These are phyloP conservation scores for Amiota mariae DNA, from an alignment of 2,888 invertebrate species.

Conservation along the genomic window DNA sequence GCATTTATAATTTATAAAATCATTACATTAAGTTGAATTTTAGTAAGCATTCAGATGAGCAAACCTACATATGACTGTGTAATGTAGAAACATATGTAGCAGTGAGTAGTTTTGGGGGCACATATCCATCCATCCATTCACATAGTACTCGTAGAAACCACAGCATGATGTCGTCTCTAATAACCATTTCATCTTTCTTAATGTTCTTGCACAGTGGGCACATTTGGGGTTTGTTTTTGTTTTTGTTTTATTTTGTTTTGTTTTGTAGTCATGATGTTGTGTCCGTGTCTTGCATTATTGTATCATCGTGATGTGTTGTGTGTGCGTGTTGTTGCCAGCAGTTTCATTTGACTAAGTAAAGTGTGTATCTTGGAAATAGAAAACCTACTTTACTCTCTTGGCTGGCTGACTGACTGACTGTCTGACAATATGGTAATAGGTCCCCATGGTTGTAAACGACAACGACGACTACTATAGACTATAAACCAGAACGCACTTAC, in stretches of 20 bases:
- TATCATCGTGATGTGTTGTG: neutral
- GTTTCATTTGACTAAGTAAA: conserved; percentile 59
- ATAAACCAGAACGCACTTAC: neutral
- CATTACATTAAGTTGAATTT: conserved; percentile 64
- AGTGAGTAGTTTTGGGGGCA: neutral
- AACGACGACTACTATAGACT: too few species aligned
- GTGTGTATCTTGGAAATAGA: conserved; percentile 46
- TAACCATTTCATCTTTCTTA: conserved; percentile 60
- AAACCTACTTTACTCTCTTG: neutral
- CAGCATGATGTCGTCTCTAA: conserved; percentile 60
- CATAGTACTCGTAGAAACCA: conserved; percentile 49
- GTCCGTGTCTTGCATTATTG: neutral
- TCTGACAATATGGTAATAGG: too few species aligned
- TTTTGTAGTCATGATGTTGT: neutral
- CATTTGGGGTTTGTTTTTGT: conserved; percentile 6
- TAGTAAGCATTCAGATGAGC: conserved; percentile 22
- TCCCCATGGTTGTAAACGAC: too few species aligned
- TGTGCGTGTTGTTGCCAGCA: conserved; percentile 35
- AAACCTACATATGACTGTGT: neutral
- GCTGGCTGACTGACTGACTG: too few species aligned
- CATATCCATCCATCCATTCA: conserved; percentile 37
- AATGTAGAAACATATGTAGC: conserved; percentile 1
- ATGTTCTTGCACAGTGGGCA: conserved; percentile 42
- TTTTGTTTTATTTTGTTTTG: neutral
- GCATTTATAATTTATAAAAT: conserved; percentile 70